Evolutionary conservation across 2,113 vertebrate genomes (phyloP).

Genomic region (Erythrolamprus reginae): DNA sequence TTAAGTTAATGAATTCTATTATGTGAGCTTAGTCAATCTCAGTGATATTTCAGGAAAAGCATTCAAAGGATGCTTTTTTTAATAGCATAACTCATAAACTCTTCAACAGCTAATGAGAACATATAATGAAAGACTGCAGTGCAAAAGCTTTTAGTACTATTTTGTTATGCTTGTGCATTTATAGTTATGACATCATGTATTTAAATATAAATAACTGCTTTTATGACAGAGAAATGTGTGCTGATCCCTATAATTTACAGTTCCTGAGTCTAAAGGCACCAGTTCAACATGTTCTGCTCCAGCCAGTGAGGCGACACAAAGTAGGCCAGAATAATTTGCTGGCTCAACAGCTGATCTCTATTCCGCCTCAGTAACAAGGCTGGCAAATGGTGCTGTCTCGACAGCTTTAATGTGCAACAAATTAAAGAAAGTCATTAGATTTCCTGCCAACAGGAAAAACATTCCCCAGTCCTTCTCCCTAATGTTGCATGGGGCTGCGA

Average conservation of each 20-base stretch:
- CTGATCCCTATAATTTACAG: conserved; percentile 48
- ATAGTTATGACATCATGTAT: conserved; percentile 25
- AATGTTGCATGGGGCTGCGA: neutral
- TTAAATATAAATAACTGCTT: conserved; percentile 37
- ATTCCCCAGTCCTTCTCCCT: neutral
- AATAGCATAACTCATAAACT: conserved; percentile 36
- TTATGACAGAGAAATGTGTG: conserved; percentile 39
- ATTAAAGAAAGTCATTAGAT: neutral
- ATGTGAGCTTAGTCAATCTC: conserved; percentile 20
- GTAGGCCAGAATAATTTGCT: neutral
- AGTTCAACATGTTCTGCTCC: neutral
- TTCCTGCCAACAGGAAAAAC: neutral
- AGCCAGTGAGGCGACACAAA: neutral
- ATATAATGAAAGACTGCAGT: conserved; percentile 41
- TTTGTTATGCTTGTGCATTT: conserved; percentile 15
- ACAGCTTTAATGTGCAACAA: neutral
- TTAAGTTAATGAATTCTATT: conserved; percentile 28
- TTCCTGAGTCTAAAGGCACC: neutral
- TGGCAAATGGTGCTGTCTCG: neutral
- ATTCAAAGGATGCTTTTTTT: conserved; percentile 31
- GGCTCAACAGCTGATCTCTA: neutral
- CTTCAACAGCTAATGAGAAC: conserved; percentile 34
- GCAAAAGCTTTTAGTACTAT: conserved; percentile 31
- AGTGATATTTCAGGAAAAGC: conserved; percentile 16
- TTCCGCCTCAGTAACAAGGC: neutral